Base-by-base conservation (phyloP, 2,888 invertebrate species). In the Hesperia comma region DNA sequence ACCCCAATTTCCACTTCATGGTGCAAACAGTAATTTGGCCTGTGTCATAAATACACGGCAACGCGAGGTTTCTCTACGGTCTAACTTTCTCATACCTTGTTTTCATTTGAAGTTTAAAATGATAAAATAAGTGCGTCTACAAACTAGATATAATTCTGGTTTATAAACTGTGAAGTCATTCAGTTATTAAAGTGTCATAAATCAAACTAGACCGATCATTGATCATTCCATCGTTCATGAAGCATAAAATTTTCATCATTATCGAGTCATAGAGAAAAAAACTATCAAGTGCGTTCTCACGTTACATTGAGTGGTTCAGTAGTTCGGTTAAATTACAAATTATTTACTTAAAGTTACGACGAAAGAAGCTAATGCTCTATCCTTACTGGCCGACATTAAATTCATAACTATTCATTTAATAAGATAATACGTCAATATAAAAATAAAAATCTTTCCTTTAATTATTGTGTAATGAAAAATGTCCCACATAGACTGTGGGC, bases 201-300 rank as follows among this genome's bases (percentile, higher is more conserved):
- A 46, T 58, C 37, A 63, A 21, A 19, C 15, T n/a, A 46, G 37
- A 46, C n/a, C 55, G n/a, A 46, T 63, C 43, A 58, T 58, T 40
- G 56, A 57, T 63, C 63, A 63, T 49, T 21, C 15, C 56, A 33
- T 10, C 14, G 51, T 19, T 15, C 21, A 21, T 54, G 53, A 19
- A 32, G 56, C 43, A 60, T 43, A 53, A 53, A 64, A 60, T 66
- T 64, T 64, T 54, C 21, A 60, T 60, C 60, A 58, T 46, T 32
- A 66, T 43, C 64, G 64, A 64, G 15, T 37, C 41, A 26, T 58
- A 21, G 40, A 64, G 56, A 66, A 66, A 55, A 51, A 55, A 40
- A n/a, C 12, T 10, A 12, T 12, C 19, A 49, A 12, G 49, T 19
- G 49, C 19, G 49, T 19, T 3, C 10, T 49, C 7, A 4, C 10